These are phyloP conservation scores for Lepidocyrtoides sp. DNA, from an alignment of 2,888 invertebrate species.

Conservation along the genomic window DNA sequence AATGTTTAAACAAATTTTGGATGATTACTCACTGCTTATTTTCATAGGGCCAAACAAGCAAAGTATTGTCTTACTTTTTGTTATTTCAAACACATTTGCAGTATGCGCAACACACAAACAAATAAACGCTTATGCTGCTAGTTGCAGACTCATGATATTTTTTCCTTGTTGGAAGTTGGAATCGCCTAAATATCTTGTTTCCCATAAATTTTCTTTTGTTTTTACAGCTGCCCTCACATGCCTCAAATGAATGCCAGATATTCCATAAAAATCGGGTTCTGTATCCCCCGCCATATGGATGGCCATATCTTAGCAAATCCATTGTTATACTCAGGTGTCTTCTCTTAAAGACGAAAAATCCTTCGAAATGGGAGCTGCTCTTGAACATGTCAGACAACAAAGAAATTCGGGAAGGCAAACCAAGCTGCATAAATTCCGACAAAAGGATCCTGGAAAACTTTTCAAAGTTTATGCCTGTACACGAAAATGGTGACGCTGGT, in stretches of 20 bases:
- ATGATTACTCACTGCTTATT: too few relatives aligned
- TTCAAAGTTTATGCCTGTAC: slow-evolving; percentile 56
- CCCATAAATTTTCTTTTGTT: not conserved
- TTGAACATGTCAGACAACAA: slow-evolving; percentile 80
- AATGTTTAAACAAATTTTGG: too few relatives aligned
- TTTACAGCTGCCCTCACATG: slow-evolving; percentile 76
- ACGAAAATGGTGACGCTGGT: not conserved
- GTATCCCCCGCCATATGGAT: slow-evolving; percentile 80
- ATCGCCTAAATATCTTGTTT: not conserved
- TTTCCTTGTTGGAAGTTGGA: too few relatives aligned
- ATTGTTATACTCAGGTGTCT: slow-evolving; percentile 81
- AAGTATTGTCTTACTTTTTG: too few relatives aligned
- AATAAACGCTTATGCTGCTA: not conserved
- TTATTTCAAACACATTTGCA: not conserved
- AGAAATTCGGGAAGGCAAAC: slow-evolving; percentile 69
- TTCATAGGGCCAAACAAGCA: too few relatives aligned
- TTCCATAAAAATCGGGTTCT: slow-evolving; percentile 73
- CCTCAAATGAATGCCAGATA: slow-evolving; percentile 78
- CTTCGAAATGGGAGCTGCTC: slow-evolving; percentile 73
- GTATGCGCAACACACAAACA: not conserved
- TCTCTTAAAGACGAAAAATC: slow-evolving; percentile 71
- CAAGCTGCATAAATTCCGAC: slow-evolving; percentile 79
- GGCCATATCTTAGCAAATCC: slow-evolving; percentile 73
- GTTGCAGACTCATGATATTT: too few relatives aligned
- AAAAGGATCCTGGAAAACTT: slow-evolving; percentile 81